A percentile compares a stretch with the other conserved stretches of the same genome.
Evolutionary conservation across 2,113 vertebrate genomes (phyloP).

Genomic region (Ceyx cyanopectus): DNA sequence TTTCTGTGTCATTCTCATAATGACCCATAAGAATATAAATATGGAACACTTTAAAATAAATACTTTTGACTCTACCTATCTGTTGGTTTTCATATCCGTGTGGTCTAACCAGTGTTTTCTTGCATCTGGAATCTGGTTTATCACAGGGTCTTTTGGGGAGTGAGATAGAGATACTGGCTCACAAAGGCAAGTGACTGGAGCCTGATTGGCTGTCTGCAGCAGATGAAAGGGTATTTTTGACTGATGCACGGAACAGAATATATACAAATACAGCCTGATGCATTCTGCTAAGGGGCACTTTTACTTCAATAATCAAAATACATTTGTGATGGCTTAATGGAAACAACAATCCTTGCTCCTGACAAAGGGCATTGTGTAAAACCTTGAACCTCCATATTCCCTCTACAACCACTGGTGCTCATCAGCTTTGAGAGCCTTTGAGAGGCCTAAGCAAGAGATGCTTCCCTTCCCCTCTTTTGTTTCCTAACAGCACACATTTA

Average conservation of each 20-base stretch:
- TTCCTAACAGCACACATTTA: background rate
- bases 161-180: background rate
- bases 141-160: background rate
- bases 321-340: background rate
- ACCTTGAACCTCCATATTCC: background rate
- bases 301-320: background rate
- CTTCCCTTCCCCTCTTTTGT: background rate
- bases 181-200: background rate
- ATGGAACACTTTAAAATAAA: background rate
- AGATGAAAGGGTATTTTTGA: background rate
- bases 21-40: background rate
- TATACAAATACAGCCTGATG: background rate
- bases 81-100: background rate
- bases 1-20: background rate
- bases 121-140: background rate
- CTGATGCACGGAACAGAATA: background rate
- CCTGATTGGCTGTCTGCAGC: background rate
- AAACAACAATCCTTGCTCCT: background rate
- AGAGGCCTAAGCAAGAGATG: background rate
- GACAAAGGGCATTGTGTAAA: background rate
- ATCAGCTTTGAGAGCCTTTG: background rate
- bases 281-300: background rate
- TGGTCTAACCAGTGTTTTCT: background rate
- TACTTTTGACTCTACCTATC: background rate
- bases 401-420: background rate